A percentile compares a stretch with the other conserved stretches of the same genome.
These are phyloP conservation scores for Seriola aureovittata DNA, from an alignment of 2,113 vertebrate genomes.

Conservation along the genomic window DNA sequence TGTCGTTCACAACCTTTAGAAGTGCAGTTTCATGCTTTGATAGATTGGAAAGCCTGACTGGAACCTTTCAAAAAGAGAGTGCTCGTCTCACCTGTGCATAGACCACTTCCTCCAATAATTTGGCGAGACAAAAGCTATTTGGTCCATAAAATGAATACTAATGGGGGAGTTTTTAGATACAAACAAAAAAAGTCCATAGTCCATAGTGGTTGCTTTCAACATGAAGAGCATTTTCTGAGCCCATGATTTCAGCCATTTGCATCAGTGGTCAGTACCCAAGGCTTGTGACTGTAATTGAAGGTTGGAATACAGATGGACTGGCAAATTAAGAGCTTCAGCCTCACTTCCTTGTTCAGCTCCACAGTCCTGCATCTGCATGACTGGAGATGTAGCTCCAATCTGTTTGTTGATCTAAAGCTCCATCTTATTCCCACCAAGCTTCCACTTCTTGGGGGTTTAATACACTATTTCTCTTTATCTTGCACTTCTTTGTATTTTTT, in stretches of 20 bases:
- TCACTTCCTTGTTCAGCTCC: slow-evolving; percentile 11
- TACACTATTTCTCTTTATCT: slow-evolving; percentile 9
- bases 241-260: too few species aligned
- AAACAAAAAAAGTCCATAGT: background rate
- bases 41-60: background rate
- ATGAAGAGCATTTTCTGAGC: too few species aligned
- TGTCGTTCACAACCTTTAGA: background rate
- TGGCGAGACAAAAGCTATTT: background rate
- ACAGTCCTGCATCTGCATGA: slow-evolving; percentile 33
- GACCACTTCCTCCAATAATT: background rate
- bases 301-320: slow-evolving; percentile 19
- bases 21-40: background rate
- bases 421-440: background rate
- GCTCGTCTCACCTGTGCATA: background rate
- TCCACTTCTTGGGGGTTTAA: background rate
- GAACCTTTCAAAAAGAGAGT: background rate
- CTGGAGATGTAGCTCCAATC: slow-evolving; percentile 14
- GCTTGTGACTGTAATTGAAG: slow-evolving; percentile 23
- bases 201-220: too few species aligned
- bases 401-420: slow-evolving; percentile 1
- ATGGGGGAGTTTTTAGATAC: background rate
- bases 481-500: background rate
- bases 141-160: background rate
- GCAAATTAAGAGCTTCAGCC: slow-evolving; percentile 49
- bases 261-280: too few species aligned